Conservation (phyloP, 2,888 invertebrate genomes). For the Ceramica pisi region DNA sequence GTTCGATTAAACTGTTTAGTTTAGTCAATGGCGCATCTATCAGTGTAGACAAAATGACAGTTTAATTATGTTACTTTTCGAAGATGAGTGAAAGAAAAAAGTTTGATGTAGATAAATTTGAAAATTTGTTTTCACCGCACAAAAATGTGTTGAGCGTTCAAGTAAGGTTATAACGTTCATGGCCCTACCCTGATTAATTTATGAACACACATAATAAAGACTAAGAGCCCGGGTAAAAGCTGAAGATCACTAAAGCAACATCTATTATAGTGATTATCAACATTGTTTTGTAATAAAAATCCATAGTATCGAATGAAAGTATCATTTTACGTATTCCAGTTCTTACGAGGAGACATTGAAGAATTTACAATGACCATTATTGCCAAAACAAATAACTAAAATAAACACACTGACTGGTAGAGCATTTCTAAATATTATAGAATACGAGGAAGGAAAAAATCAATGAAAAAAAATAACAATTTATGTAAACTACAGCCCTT, state of each 20-base stretch:
- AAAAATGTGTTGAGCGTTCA: neutral
- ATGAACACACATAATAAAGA: no score
- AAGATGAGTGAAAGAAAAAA: neutral
- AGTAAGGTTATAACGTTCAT: neutral
- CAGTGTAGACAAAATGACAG: slow-evolving; percentile 3
- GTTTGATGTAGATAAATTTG: neutral
- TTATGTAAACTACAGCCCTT: slow-evolving; percentile 10
- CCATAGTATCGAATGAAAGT: no score
- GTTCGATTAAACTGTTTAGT: slow-evolving; percentile 18
- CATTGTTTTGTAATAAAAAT: no score
- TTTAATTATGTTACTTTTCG: neutral
- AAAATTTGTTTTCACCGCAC: neutral
- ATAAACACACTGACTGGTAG: neutral
- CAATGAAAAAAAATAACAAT: neutral
- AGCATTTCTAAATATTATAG: neutral
- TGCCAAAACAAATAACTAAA: neutral
- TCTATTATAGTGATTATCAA: no score
- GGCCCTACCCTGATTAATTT: no score
- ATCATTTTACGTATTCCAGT: no score
- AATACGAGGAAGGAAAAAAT: neutral
- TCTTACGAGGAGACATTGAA: neutral
- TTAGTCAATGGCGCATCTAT: slow-evolving; percentile 13
- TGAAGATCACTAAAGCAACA: no score
- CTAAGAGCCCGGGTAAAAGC: no score
- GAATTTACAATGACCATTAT: neutral